Evolutionary conservation across 2,888 invertebrate genomes (phyloP).

Genomic region (Tuta absoluta): DNA sequence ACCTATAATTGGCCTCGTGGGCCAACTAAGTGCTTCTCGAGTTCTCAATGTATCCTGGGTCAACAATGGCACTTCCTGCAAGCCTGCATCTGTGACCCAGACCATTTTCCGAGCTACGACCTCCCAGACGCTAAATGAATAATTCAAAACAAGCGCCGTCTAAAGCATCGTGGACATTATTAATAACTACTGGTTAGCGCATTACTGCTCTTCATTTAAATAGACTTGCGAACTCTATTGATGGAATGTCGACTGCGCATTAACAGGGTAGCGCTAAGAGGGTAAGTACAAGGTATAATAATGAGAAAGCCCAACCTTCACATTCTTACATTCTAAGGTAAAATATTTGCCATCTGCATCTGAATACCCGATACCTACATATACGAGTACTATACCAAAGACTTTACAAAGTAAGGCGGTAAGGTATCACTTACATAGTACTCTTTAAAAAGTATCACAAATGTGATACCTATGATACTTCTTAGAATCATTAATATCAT

Average conservation of each 20-base stretch:
- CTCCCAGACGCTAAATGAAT: constrained; percentile 61
- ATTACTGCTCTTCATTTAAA: constrained; percentile 34
- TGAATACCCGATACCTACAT: not conserved
- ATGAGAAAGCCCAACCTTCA: too few species aligned
- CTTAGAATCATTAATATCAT: too few species aligned
- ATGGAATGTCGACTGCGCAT: constrained; percentile 17
- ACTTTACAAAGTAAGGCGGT: too few species aligned
- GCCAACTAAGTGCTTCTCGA: constrained; percentile 1
- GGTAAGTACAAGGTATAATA: not conserved
- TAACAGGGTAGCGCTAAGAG: not conserved
- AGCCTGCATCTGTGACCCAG: constrained; percentile 40
- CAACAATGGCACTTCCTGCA: constrained; percentile 32
- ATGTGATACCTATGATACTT: too few species aligned
- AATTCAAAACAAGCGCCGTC: constrained; percentile 48
- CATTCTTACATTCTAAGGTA: not conserved
- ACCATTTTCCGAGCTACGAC: constrained; percentile 53
- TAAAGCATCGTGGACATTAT: constrained; percentile 49
- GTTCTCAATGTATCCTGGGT: not conserved
- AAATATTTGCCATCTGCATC: constrained; percentile 11
- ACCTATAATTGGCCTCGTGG: constrained; percentile 18
- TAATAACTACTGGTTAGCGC: constrained; percentile 40
- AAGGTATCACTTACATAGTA: too few species aligned
- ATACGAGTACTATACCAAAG: too few species aligned
- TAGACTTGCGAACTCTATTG: constrained; percentile 27
- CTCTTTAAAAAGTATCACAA: too few species aligned